These are phyloP conservation scores for Eurytoma adleriae DNA, from an alignment of 2,888 invertebrate genomes.

Conservation along the genomic window DNA sequence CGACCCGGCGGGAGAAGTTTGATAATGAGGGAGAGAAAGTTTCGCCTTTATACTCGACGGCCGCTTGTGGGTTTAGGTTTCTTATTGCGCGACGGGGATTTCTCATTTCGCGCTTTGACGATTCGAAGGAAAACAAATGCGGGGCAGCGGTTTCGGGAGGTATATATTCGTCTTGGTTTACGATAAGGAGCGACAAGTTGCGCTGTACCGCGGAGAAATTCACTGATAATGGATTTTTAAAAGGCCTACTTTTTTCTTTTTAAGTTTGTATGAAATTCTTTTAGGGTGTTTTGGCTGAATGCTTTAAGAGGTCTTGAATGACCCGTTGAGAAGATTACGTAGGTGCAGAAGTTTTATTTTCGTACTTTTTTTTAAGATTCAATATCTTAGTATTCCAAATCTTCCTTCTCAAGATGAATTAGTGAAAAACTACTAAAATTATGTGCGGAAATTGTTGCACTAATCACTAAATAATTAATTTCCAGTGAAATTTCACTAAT, in stretches of 20 bases:
- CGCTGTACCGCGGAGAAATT: no score
- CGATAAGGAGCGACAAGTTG: neutral
- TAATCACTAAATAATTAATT: no score
- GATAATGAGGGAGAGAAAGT: slow-evolving; percentile 38
- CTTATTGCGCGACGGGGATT: neutral
- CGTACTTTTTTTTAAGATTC: no score
- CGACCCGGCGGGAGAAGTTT: slow-evolving; percentile 29
- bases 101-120: neutral
- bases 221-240: neutral
- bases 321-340: no score
- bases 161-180: neutral
- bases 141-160: neutral
- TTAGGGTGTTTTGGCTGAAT: no score
- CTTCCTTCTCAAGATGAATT: no score
- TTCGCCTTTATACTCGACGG: neutral
- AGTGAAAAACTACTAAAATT: no score
- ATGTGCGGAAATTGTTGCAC: no score
- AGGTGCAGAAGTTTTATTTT: no score
- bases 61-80: neutral
- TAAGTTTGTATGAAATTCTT: neutral
- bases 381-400: no score
- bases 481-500: no score
- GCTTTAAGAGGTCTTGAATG: no score
- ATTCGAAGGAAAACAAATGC: neutral
- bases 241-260: neutral